These are phyloP conservation scores for Busseola fusca DNA, from an alignment of 2,888 invertebrate species.

Conservation along the genomic window DNA sequence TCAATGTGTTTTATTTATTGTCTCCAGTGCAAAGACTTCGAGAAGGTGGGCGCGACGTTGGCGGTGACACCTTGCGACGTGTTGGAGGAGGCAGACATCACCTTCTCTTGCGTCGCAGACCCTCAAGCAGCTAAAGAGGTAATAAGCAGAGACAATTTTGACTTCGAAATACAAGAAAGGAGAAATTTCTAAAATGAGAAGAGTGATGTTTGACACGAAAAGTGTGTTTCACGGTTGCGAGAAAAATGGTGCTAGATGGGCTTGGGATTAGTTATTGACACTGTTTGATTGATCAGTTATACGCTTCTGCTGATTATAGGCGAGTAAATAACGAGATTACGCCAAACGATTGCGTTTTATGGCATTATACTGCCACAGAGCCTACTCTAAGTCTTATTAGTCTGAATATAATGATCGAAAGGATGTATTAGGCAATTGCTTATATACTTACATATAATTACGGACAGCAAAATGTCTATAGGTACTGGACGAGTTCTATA, in stretches of 20 bases:
- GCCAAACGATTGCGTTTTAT: neutral
- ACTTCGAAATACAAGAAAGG: neutral
- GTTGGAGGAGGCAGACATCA: constrained; percentile 96
- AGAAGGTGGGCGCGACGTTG: constrained; percentile 95
- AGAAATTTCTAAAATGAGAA: too few species aligned
- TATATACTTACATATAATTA: neutral
- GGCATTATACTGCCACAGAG: neutral
- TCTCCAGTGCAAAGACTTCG: constrained; percentile 94
- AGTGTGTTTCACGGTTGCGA: too few species aligned
- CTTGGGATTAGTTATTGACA: neutral
- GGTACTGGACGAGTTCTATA: neutral
- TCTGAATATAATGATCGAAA: neutral
- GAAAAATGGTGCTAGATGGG: neutral
- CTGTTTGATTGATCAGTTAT: neutral
- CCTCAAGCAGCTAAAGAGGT: constrained; percentile 98
- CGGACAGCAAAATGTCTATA: neutral
- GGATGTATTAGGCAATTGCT: neutral
- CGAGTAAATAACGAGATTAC: neutral
- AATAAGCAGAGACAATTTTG: constrained; percentile 21
- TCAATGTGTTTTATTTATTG: constrained; percentile 55
- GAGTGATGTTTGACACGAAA: too few species aligned
- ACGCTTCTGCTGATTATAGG: neutral
- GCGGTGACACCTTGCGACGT: constrained; percentile 98
- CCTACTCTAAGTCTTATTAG: neutral
- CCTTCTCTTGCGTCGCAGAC: constrained; percentile 98